phyloP scores from a whole-genome alignment of 2,888 invertebrate species.

The Drosophila fungiperda region DNA sequence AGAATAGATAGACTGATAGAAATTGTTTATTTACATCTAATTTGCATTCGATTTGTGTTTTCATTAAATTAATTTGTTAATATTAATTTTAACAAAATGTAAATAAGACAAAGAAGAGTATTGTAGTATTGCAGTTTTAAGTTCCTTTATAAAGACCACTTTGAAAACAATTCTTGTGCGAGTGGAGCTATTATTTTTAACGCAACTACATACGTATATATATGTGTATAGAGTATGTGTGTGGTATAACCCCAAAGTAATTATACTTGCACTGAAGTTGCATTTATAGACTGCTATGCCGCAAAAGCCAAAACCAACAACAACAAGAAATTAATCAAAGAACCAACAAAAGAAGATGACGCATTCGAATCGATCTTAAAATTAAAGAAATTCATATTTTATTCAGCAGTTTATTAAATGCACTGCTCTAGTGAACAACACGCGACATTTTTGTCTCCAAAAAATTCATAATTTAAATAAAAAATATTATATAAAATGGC shows the following conservation, averaged over 20 bases:
- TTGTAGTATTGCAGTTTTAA: background rate
- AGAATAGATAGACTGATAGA: background rate
- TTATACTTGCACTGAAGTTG: conserved; percentile 59
- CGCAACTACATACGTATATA: background rate
- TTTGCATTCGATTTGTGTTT: background rate
- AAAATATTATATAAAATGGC: conserved; percentile 70
- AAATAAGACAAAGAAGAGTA: no score
- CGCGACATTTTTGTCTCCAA: conserved; percentile 44
- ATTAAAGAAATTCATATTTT: conserved; percentile 39
- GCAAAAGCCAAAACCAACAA: conserved; percentile 55
- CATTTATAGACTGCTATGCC: conserved; percentile 58
- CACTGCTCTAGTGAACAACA: conserved; percentile 45
- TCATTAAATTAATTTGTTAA: background rate
- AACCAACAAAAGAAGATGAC: conserved; percentile 53
- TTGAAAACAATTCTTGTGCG: background rate
- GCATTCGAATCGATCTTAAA: conserved; percentile 49
- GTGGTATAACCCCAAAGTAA: conserved; percentile 38
- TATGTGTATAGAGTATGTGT: background rate
- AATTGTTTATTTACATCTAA: background rate
- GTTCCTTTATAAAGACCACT: background rate
- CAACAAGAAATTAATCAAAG: conserved; percentile 30
- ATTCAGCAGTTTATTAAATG: conserved; percentile 45
- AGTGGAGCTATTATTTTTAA: background rate
- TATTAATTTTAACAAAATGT: no score
- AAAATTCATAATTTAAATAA: conserved; percentile 6